Conservation (phyloP, 2,888 invertebrate species). For the Strigamia maritima region DNA sequence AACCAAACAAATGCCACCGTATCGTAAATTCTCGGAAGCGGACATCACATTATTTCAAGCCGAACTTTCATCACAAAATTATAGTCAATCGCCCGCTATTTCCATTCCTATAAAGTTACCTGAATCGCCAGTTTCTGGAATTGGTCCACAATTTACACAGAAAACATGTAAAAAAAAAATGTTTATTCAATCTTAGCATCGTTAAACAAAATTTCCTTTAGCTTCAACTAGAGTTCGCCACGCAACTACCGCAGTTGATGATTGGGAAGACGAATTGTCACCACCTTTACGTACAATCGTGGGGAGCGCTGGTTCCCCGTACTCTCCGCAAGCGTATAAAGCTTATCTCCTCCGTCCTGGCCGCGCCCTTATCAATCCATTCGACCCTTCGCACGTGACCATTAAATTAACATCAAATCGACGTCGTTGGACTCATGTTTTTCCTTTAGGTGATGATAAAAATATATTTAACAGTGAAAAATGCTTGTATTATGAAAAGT, state of each 20-base stretch:
- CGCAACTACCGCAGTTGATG: conserved; percentile 17
- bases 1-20: conserved; percentile 33
- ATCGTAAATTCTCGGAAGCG: conserved; percentile 42
- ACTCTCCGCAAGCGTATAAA: conserved; percentile 41
- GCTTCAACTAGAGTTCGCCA: conserved; percentile 31
- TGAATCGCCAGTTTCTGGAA: conserved; percentile 38
- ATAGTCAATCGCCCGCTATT: conserved; percentile 44
- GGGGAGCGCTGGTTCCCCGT: conserved; percentile 45
- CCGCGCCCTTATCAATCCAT: conserved; percentile 90
- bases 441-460: conserved; percentile 71
- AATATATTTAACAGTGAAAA: not conserved
- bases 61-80: conserved; percentile 39
- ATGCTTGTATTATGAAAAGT: too few species aligned
- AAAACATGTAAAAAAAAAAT: not conserved
- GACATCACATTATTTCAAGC: conserved; percentile 41
- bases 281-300: conserved; percentile 43
- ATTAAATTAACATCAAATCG: conserved; percentile 93
- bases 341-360: conserved; percentile 60
- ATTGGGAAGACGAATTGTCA: conserved; percentile 39
- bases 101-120: conserved; percentile 39
- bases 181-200: not conserved
- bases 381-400: conserved; percentile 95
- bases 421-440: conserved; percentile 96
- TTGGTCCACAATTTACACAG: not conserved
- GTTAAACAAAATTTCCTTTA: not conserved